These are phyloP conservation scores for Meiosimyza decipiens DNA, from an alignment of 2,888 invertebrate genomes.

Conservation along the genomic window DNA sequence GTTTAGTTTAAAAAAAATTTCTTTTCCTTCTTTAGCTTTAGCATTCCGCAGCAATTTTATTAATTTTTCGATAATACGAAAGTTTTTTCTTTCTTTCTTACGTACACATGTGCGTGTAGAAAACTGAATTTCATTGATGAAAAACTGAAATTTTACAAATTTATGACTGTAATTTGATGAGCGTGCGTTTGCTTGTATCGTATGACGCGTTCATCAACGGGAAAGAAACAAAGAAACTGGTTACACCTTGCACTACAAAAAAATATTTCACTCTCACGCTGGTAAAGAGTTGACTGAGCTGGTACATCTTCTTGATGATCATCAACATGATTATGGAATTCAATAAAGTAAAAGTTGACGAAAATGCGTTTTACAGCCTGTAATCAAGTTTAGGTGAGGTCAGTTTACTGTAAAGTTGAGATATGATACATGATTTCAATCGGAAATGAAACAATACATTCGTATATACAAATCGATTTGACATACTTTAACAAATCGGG, in stretches of 20 bases:
- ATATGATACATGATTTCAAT: no score
- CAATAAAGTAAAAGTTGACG: conserved; percentile 22
- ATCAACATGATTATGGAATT: conserved; percentile 4
- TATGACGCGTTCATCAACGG: background rate
- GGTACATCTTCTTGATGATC: background rate
- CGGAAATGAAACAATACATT: no score
- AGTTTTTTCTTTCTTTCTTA: no score
- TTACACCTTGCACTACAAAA: background rate
- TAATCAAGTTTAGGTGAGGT: no score
- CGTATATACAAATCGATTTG: no score
- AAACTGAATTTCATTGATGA: conserved; percentile 25
- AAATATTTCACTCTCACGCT: conserved; percentile 3
- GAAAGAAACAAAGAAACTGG: background rate
- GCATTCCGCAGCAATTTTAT: no score
- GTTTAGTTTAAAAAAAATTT: conserved; percentile 19
- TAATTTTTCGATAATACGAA: no score
- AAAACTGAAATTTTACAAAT: conserved; percentile 14
- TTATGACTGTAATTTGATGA: conserved; percentile 29
- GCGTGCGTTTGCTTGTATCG: background rate
- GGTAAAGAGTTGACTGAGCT: background rate
- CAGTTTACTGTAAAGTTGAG: no score
- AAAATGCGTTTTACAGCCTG: no score
- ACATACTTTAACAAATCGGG: no score
- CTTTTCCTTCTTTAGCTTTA: background rate
- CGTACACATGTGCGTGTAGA: background rate